phyloP scores from a whole-genome alignment of 2,888 invertebrate genomes.

The Thera britannica region DNA sequence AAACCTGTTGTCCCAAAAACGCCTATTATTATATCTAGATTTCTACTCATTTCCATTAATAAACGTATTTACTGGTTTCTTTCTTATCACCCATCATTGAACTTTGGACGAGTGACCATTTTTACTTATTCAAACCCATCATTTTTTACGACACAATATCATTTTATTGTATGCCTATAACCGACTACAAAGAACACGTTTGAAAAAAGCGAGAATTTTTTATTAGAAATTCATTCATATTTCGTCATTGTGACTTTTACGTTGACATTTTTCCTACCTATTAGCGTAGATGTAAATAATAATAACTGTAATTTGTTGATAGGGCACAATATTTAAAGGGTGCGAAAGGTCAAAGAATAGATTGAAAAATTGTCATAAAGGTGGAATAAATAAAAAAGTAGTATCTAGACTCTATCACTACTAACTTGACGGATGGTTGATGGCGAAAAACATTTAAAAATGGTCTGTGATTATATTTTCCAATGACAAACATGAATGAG shows the following conservation, averaged over 20 bases:
- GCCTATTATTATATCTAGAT: background rate
- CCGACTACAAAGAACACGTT: conserved; percentile 33
- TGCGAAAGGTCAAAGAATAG: no score
- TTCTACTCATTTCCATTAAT: conserved; percentile 3
- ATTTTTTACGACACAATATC: conserved; percentile 37
- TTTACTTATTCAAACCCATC: conserved; percentile 33
- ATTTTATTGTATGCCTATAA: conserved; percentile 38
- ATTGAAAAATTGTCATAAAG: no score
- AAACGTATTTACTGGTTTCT: conserved; percentile 19
- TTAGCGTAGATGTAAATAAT: conserved; percentile 14
- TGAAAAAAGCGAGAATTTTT: conserved; percentile 35
- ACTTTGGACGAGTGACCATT: conserved; percentile 9
- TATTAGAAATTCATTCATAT: conserved; percentile 41
- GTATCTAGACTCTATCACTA: no score
- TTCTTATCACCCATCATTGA: conserved; percentile 16
- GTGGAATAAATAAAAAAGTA: no score
- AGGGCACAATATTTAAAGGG: no score
- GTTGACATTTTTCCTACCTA: conserved; percentile 19
- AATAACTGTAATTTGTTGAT: background rate
- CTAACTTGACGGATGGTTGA: no score
- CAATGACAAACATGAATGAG: no score
- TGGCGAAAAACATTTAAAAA: no score
- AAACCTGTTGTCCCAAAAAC: no score
- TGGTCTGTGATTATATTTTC: no score
- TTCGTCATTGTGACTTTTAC: conserved; percentile 33